Base-by-base conservation (phyloP, 35 echinoderm and acorn worm species). In the Ophiothrix spiculata region DNA sequence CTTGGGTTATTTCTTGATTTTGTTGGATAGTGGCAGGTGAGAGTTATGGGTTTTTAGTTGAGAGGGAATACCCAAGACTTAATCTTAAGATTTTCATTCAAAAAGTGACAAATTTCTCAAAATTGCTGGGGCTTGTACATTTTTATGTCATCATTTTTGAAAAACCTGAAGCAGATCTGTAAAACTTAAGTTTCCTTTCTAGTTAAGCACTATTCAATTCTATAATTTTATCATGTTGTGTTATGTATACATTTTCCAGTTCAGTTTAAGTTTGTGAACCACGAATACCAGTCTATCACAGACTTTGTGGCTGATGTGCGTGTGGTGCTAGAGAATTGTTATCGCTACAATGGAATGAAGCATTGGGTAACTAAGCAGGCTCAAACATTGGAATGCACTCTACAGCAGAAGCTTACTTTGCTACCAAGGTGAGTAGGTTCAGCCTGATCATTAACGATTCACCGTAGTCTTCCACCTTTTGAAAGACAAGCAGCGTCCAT, bases 311-410 rank as follows among this genome's bases (percentile, higher is more conserved):
- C 75, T n/a, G 92, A 93, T 35, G 33, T 93, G 12, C 75, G 92
- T 40, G 87, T 81, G 56, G 86, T 93, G 38, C 33, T 93, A 38
- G 92, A 93, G 82, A 93, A 93, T n/a, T 93, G 92, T 46, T 93
- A 93, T 39, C 86, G 92, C n/a, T 93, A 93, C 74, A 93, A 93
- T 41, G 87, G 92, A 31, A 42, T 93, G 16, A 84, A 90, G 46
- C 92, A 93, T 32, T 42, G 40, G 38, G 83, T 93, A 6, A 86
- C 92, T 16, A 84, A 88, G 35, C 87, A 93, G 19, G 92, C 81
- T 17, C 82, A 85, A 37, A 93, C 83, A 33, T 37, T 93, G 56
- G 92, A 93, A 40, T 79, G 82, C 4, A 74, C 54, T 23, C 78
- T 93, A 32, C 87, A 93, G 33, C 87, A 85, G 56, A 93, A 93